These are phyloP conservation scores for Apotomis turbidana DNA, from an alignment of 2,888 invertebrate species.

Conservation along the genomic window DNA sequence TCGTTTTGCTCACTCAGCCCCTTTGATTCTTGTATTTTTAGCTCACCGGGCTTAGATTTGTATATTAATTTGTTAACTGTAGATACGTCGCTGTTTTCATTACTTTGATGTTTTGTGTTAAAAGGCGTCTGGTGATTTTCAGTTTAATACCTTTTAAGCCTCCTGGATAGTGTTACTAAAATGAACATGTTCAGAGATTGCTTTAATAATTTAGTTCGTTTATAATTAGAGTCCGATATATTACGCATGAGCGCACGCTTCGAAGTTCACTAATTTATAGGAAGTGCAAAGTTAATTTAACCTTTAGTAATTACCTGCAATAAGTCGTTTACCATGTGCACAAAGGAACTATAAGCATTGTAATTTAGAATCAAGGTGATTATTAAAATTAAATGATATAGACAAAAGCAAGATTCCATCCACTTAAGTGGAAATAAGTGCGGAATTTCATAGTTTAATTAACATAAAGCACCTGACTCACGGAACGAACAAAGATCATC, in stretches of 20 bases:
- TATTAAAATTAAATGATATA: conserved; percentile 7
- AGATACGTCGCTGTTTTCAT: conserved; percentile 65
- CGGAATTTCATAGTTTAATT: conserved; percentile 38
- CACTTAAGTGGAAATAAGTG: conserved; percentile 35
- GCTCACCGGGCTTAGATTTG: conserved; percentile 73
- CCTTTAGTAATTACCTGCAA: conserved; percentile 25
- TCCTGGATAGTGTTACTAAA: conserved; percentile 61
- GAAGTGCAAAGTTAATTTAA: conserved; percentile 21
- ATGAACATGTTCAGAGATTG: conserved; percentile 53
- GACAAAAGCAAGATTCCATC: conserved; percentile 9
- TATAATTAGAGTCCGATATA: conserved; percentile 12
- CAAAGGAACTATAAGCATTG: neutral
- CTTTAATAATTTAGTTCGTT: conserved; percentile 36
- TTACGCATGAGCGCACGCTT: neutral
- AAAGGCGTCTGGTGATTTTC: conserved; percentile 77
- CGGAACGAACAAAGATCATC: conserved; percentile 46
- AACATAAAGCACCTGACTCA: conserved; percentile 43
- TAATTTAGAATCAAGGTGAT: conserved; percentile 10
- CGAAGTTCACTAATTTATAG: conserved; percentile 18
- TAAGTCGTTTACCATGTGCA: neutral
- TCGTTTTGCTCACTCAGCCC: conserved; percentile 73
- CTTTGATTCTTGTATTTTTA: conserved; percentile 83
- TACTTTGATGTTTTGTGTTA: conserved; percentile 80
- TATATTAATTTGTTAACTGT: conserved; percentile 79
- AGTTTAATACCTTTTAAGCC: conserved; percentile 63